Evolutionary conservation across 2,797 vertebrate genomes (phyloP).

Genomic region (Distichodus sexfasciatus): DNA sequence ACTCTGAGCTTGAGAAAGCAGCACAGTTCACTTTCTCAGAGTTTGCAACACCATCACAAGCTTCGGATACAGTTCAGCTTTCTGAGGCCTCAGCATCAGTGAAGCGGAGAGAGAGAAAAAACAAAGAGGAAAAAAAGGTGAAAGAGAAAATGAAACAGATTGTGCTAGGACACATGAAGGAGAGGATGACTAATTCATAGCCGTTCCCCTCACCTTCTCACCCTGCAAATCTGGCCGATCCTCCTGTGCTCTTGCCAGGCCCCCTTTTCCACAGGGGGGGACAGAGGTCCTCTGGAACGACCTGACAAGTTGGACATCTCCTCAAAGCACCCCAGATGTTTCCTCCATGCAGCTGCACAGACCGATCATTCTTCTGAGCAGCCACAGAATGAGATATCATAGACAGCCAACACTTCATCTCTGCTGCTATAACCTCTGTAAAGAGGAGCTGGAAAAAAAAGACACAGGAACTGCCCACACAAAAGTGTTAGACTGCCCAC

Average conservation of each 20-base stretch:
- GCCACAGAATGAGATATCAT: background rate
- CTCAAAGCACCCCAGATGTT: conserved; percentile 3
- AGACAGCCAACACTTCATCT: background rate
- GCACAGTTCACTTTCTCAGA: background rate
- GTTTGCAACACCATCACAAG: conserved; percentile 9
- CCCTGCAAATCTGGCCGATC: background rate
- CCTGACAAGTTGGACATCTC: background rate
- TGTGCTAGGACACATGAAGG: background rate
- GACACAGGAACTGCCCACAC: background rate
- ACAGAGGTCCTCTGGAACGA: background rate
- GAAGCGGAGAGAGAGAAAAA: background rate
- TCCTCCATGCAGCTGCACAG: background rate
- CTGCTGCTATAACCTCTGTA: background rate
- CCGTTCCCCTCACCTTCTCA: conserved; percentile 12
- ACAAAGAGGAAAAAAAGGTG: background rate
- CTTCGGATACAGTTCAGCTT: conserved; percentile 8
- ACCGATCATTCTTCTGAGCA: background rate
- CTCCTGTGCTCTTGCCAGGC: background rate
- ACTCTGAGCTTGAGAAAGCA: background rate
- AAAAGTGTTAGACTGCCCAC: background rate
- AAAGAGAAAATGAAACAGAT: background rate
- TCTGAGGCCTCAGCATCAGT: background rate
- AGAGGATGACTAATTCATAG: conserved; percentile 21
- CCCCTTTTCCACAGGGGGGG: background rate
- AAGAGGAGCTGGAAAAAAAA: background rate